phyloP scores from a whole-genome alignment of 2,797 vertebrate genomes.

The Schizothorax lantsangensis region DNA sequence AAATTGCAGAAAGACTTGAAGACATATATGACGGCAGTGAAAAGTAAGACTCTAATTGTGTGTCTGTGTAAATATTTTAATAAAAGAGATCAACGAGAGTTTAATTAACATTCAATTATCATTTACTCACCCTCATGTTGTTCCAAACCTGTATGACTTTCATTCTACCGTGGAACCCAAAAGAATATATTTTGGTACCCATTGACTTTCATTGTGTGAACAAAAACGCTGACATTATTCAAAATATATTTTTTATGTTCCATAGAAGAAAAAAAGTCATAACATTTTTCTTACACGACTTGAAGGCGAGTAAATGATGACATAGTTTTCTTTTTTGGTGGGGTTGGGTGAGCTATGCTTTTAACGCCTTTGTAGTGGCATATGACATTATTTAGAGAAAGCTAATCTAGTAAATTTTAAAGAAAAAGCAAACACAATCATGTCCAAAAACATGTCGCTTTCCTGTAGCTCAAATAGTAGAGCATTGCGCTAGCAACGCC shows the following conservation, averaged over 20 bases:
- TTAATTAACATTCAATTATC: not conserved
- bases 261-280: not conserved
- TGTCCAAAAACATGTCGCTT: not conserved
- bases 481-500: no score
- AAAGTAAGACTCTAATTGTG: slow-evolving; percentile 78
- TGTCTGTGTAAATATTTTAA: slow-evolving; percentile 8
- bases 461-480: no score
- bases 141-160: not conserved
- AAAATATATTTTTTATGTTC: not conserved
- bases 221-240: not conserved
- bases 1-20: slow-evolving; percentile 93
- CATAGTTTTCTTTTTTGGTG: not conserved
- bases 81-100: not conserved
- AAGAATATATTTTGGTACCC: not conserved
- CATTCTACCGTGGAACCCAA: not conserved
- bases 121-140: not conserved
- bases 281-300: not conserved
- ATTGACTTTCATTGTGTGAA: not conserved
- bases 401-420: not conserved
- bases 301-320: not conserved
- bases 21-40: slow-evolving; percentile 87
- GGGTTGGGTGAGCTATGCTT: not conserved
- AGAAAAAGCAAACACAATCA: not conserved
- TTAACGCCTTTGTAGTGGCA: not conserved
- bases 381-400: not conserved